Evolutionary conservation across 1,140 invertebrate genomes (phyloP), one percentile per base, ranked within the genome.

Genomic region (Lepidotrigona ventralis): DNA sequence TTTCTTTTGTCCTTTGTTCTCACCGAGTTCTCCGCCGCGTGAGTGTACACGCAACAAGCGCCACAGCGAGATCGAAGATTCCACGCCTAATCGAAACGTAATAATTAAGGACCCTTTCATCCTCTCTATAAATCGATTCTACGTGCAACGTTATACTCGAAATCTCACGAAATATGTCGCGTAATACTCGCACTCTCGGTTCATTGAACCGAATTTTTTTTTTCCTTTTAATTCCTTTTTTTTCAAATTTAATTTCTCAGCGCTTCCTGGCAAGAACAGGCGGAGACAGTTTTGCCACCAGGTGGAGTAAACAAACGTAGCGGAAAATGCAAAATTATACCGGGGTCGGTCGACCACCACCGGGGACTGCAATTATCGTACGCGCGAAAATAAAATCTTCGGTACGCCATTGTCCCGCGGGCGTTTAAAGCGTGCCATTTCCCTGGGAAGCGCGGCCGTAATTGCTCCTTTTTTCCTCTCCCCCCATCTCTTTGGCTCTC

Each of bases 11-110:
- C 83, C 78, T 84, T 84, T 84, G 77, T 84, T 84, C 83, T 56
- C 73, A 26, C 51, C 75, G 75, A 66, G 76, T 53, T 81, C 83
- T 79, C 33, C 58, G n/a, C 12, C 58, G n/a, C 12, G 64, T 8
- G 6, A 46, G 39, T 53, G 53, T 33, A 33, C 54, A 70, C 33
- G 73, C 73, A 60, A 60, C 53, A 51, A 51, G 51, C 72, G 23
- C 53, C 68, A 66, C 69, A 63, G 39, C 39, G 72, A 83, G 79
- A 89, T 90, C 82, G 68, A 77, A 86, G 84, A 89, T 91, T 89
- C 85, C 87, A 88, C 87, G 80, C 87, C 84, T 90, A 88, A 91
- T 90, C 85, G 89, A 86, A 85, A 84, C 79, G 86, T 90, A 90
- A 91, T 92, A 90, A 92, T 91, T 90, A 91, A 91, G 85, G 73